phyloP scores from a whole-genome alignment of 2,797 vertebrate genomes.

The Acropternis orthonyx region DNA sequence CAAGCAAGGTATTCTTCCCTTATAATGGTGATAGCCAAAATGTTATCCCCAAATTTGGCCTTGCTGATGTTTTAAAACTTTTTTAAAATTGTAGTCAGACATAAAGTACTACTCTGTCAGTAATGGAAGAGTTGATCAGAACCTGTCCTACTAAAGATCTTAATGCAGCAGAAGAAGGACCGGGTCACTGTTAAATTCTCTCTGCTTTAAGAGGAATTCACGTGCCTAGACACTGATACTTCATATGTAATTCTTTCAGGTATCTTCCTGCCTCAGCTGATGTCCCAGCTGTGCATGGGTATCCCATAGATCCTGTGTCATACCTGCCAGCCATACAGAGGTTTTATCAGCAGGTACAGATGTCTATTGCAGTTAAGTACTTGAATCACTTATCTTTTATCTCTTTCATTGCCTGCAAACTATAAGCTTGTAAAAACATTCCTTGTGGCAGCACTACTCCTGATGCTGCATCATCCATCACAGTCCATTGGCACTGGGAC shows the following conservation, averaged over 20 bases:
- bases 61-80: not conserved
- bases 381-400: not conserved
- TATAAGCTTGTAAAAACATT: not conserved
- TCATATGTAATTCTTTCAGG: not conserved
- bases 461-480: not conserved
- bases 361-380: not conserved
- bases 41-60: not conserved
- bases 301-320: not conserved
- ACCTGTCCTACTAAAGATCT: not conserved
- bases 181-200: not conserved
- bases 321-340: not conserved
- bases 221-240: fast-evolving
- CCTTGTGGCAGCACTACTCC: not conserved
- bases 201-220: not conserved
- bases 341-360: not conserved
- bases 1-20: not conserved
- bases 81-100: not conserved
- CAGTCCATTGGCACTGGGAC: not conserved
- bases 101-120: not conserved
- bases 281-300: not conserved
- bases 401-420: not conserved
- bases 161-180: not conserved
- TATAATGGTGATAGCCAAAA: not conserved
- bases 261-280: not conserved
- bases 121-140: not conserved